Evolutionary conservation across 2,113 vertebrate genomes (phyloP).

Genomic region (Aspiorhynchus laticeps): DNA sequence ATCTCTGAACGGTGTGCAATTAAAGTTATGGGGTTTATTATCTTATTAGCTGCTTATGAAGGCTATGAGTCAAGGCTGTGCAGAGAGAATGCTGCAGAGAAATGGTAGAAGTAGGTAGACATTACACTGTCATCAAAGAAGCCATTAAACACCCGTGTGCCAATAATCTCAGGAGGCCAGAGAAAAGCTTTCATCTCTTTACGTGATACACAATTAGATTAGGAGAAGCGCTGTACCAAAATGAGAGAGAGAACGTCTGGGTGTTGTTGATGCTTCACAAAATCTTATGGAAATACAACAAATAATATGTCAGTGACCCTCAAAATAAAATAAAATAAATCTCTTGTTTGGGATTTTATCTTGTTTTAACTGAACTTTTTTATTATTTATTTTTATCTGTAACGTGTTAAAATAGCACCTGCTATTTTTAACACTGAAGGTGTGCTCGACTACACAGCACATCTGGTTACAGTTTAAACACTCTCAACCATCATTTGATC

Average conservation of each 20-base stretch:
- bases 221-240: neutral
- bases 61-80: constrained; percentile 30
- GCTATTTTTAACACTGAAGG: neutral
- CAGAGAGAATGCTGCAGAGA: constrained; percentile 1
- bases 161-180: constrained; percentile 27
- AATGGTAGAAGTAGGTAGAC: constrained; percentile 10
- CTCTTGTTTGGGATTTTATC: no score
- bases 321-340: neutral
- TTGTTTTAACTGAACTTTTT: neutral
- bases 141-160: constrained; percentile 29
- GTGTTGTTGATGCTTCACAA: constrained; percentile 3
- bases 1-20: constrained; percentile 18
- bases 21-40: constrained; percentile 30
- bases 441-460: neutral
- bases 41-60: constrained; percentile 31
- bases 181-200: constrained; percentile 29
- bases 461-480: neutral
- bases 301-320: neutral
- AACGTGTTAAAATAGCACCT: neutral
- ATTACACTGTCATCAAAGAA: constrained; percentile 36
- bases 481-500: neutral
- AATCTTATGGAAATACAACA: neutral
- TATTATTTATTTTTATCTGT: neutral
- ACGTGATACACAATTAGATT: constrained; percentile 35
- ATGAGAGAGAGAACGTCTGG: neutral